Evolutionary conservation across 1,140 invertebrate genomes (phyloP).

Genomic region (fruit fly (Drosophila melanogaster)): Release_6_plus_ISO1_MT NC_004354.4:9756501-9757000

Average conservation of each 20-base stretch:
- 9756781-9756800: conserved; percentile 62
- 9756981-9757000: not conserved
- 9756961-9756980: conserved; percentile 59
- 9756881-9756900: conserved; percentile 57
- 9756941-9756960: conserved; percentile 67
- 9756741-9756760: conserved; percentile 82
- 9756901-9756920: conserved; percentile 52
- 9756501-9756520: conserved; percentile 45
- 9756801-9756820: conserved; percentile 76
- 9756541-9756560: conserved; percentile 55
- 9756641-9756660: conserved; percentile 60
- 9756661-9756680: conserved; percentile 16
- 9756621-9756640: conserved; percentile 51
- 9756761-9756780: conserved; percentile 17
- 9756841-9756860: conserved; percentile 4
- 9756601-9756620: not conserved
- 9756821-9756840: conserved; percentile 37
- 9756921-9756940: conserved; percentile 40
- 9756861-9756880: conserved; percentile 74
- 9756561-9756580: conserved; percentile 44
- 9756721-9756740: conserved; percentile 51
- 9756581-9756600: conserved; percentile 13
- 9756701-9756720: not conserved
- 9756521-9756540: conserved; percentile 56
- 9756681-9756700: conserved; percentile 27